Base-by-base conservation (phyloP, 1,140 invertebrate genomes). In the Drosophila sturtevanti region DNA sequence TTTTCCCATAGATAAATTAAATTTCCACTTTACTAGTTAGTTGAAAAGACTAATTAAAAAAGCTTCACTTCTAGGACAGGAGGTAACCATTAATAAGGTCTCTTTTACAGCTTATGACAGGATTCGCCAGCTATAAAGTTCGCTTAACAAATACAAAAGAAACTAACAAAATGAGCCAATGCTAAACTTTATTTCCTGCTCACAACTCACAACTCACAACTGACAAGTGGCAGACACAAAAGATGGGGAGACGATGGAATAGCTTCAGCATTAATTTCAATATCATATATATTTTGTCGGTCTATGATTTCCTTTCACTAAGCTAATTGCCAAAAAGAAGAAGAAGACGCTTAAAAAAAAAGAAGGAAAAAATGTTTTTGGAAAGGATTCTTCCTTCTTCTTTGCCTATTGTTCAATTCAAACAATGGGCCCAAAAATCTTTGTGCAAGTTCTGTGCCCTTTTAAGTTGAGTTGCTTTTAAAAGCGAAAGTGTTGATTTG, bases 401-500 rank as follows among this genome's bases (percentile, higher is more conserved):
- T 6, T 7, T 7, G 1, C 2, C 41, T 18, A 48, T 48, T 48
- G 41, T 48, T 48, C 18, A 21, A 48, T 48, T 48, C 16, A 2
- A 48, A 48, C 41, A 48, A 48, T 48, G 16, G 18, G 16, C 2
- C 16, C 2, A 21, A 48, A 21, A 18, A 48, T 21, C 9, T 21
- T 18, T 55, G 63, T 61, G 24, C 44, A 12, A 4, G 16, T 4
- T 0, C 48, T 37, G 56, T 35, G 22, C 21, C 37, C 51, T 66
- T 58, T 68, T 34, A 56, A 44, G 24, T 63, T 59, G 55, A n/a
- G 37, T 52, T 38, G 61, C 14, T 62, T 5, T 16, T 10, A 55
- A 74, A 82, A 87, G 76, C 75, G 79, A 89, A 87, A 87, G 82
- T 87, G 82, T 82, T 87, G 79, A 87, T 89, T 89, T 89, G 75